A percentile compares a stretch with the other conserved stretches of the same genome.
Evolutionary conservation across 2,113 vertebrate genomes (phyloP).

Genomic region (Lamprologus sp.): DNA sequence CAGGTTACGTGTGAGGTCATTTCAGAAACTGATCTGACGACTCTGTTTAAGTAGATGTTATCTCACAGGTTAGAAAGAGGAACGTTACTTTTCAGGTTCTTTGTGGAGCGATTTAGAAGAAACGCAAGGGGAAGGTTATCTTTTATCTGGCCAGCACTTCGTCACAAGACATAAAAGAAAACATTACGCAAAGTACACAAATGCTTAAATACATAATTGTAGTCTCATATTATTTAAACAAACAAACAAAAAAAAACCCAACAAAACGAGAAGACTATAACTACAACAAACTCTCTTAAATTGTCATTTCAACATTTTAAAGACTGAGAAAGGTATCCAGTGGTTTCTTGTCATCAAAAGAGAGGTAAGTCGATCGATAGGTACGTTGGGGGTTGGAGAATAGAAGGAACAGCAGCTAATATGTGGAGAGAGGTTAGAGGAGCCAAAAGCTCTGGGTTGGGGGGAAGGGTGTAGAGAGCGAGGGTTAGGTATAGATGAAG

Average conservation of each 20-base stretch:
- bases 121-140: background rate
- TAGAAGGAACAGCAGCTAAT: conserved; percentile 10
- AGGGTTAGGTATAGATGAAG: background rate
- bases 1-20: background rate
- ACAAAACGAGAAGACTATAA: background rate
- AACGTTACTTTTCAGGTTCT: conserved; percentile 31
- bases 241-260: background rate
- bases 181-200: background rate
- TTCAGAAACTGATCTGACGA: background rate
- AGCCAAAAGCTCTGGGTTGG: conserved; percentile 9
- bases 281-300: background rate
- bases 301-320: background rate
- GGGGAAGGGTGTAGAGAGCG: background rate
- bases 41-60: background rate
- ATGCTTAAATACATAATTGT: background rate
- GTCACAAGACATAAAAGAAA: background rate
- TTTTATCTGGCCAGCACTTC: background rate
- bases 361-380: conserved; percentile 27
- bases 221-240: background rate
- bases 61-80: background rate
- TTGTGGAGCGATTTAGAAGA: background rate
- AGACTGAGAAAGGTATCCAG: background rate
- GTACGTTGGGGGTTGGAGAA: background rate
- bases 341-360: background rate
- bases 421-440: conserved; percentile 3